Percentiles rank a stretch among this genome's conserved stretches.
Evolutionary conservation across 2,113 vertebrate genomes (phyloP).

Genomic region (Kryptolebias marmoratus): DNA sequence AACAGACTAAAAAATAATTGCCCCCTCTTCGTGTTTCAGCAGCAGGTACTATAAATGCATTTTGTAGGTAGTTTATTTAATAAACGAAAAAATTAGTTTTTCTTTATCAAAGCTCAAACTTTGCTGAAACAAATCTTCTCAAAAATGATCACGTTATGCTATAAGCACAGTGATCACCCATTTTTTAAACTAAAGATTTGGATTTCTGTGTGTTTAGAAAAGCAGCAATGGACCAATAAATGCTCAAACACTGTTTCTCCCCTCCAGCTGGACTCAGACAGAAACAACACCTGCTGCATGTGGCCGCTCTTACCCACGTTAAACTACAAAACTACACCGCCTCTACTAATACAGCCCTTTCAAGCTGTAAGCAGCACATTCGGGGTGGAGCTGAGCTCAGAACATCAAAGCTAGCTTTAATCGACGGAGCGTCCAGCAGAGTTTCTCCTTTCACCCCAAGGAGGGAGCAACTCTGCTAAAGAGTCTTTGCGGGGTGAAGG

Average conservation of each 20-base stretch:
- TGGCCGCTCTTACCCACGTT: constrained; percentile 29
- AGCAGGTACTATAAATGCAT: no score
- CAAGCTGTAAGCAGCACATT: constrained; percentile 61
- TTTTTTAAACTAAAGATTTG: no score
- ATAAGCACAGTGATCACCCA: no score
- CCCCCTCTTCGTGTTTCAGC: no score
- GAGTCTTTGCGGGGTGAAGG: constrained; percentile 38
- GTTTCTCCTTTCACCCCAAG: constrained; percentile 46
- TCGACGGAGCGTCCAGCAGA: constrained; percentile 44
- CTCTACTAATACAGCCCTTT: constrained; percentile 39
- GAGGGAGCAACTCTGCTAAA: constrained; percentile 62
- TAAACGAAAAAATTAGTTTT: no score
- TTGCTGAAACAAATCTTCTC: no score
- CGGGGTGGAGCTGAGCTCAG: constrained; percentile 42
- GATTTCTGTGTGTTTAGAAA: no score
- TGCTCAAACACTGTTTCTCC: not conserved
- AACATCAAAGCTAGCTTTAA: constrained; percentile 67
- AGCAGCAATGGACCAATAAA: no score
- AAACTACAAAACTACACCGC: constrained; percentile 38
- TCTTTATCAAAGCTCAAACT: no score
- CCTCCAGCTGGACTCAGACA: constrained; percentile 22
- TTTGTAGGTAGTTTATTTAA: no score
- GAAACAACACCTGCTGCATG: constrained; percentile 46
- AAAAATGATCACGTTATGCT: no score
- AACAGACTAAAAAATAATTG: no score